Evolutionary conservation across 2,113 vertebrate genomes (phyloP).

Genomic region (Platycercus adscitus): DNA sequence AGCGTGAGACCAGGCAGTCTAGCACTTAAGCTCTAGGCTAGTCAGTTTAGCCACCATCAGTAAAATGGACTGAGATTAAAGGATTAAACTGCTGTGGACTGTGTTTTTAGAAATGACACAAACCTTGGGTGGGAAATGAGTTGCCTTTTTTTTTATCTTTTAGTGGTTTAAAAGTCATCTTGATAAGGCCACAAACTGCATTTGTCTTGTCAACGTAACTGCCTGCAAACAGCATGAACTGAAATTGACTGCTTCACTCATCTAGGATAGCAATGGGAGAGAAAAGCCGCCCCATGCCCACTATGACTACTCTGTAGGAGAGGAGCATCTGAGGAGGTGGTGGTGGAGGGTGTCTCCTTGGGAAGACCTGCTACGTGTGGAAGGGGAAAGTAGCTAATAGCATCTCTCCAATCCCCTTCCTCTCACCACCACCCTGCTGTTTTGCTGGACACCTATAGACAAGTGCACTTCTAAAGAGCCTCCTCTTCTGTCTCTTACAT

Average conservation of each 20-base stretch:
- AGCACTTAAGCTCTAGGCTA: slow-evolving; percentile 1
- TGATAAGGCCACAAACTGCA: slow-evolving; percentile 71
- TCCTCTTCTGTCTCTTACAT: neutral
- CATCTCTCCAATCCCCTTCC: neutral
- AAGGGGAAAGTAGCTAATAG: slow-evolving; percentile 34
- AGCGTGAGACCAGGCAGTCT: neutral
- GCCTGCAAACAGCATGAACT: neutral
- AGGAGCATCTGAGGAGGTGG: neutral
- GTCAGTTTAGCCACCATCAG: neutral
- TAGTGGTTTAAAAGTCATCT: slow-evolving; percentile 34
- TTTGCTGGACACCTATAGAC: slow-evolving; percentile 31
- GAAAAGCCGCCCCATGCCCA: neutral
- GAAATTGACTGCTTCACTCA: neutral
- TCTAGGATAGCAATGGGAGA: neutral
- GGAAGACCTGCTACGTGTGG: slow-evolving; percentile 57
- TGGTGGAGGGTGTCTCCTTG: slow-evolving; percentile 36
- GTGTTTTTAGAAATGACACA: slow-evolving; percentile 13
- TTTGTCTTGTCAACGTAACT: slow-evolving; percentile 26
- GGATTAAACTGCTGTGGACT: neutral
- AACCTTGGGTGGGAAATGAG: neutral
- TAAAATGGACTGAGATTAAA: slow-evolving; percentile 34
- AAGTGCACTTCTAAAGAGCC: slow-evolving; percentile 53
- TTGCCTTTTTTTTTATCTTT: slow-evolving; percentile 33
- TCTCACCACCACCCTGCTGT: slow-evolving; percentile 10
- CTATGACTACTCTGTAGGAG: neutral